phyloP scores from a whole-genome alignment of 1,140 invertebrate species.

The Cotesia glomerata region DNA sequence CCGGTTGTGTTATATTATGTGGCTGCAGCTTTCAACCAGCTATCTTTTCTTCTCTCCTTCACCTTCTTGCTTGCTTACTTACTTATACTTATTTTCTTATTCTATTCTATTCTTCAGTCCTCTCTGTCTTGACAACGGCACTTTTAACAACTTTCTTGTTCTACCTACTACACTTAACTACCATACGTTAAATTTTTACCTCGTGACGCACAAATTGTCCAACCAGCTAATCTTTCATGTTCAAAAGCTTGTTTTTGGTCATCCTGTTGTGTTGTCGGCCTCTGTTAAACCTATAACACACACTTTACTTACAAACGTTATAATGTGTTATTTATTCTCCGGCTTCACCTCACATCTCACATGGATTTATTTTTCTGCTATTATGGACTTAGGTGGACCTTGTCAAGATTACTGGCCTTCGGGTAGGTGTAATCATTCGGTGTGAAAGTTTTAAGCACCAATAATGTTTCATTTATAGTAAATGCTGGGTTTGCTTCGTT shows the following conservation, averaged over 20 bases:
- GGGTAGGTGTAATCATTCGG: no score
- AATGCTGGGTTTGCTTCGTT: no score
- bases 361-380: no score
- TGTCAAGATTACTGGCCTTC: no score
- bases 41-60: slow-evolving; percentile 4
- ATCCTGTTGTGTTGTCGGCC: slow-evolving; percentile 4
- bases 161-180: neutral
- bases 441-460: no score
- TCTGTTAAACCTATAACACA: neutral
- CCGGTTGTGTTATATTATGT: slow-evolving; percentile 17
- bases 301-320: no score
- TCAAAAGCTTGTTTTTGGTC: slow-evolving; percentile 9
- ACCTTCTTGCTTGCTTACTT: neutral
- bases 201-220: slow-evolving; percentile 23
- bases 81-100: no score
- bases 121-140: neutral
- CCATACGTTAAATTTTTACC: slow-evolving; percentile 12
- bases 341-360: no score
- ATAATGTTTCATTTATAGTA: no score
- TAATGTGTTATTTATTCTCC: no score
- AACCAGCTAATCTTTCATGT: neutral
- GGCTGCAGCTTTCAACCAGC: slow-evolving; percentile 29
- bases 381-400: no score
- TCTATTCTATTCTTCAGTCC: neutral
- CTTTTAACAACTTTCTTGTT: neutral